Percentiles rank a stretch among this genome's conserved stretches.
Evolutionary conservation across 2,797 vertebrate genomes (phyloP).

Genomic region (Euthynnus affinis): DNA sequence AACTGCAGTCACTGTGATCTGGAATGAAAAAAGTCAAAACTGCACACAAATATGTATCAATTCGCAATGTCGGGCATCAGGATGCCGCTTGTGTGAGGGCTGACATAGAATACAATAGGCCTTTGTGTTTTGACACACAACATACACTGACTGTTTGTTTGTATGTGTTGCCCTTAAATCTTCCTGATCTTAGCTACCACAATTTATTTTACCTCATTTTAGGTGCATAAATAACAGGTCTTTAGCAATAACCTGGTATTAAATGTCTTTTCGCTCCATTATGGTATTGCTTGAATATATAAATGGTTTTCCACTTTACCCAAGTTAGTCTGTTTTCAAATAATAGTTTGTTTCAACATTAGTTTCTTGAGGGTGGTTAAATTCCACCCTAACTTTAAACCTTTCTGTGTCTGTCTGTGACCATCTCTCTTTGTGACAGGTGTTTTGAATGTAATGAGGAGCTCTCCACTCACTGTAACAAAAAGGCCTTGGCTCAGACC

Average conservation of each 20-base stretch:
- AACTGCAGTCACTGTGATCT: conserved; percentile 20
- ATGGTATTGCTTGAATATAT: neutral
- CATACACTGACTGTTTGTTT: neutral
- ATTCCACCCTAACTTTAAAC: conserved; percentile 15
- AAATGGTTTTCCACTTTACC: conserved; percentile 11
- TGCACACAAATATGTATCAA: conserved; percentile 10
- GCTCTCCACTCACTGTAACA: conserved; percentile 96
- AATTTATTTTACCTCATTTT: neutral
- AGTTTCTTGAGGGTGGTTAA: conserved; percentile 20
- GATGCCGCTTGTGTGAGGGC: neutral
- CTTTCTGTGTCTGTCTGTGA: conserved; percentile 33
- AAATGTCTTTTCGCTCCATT: neutral
- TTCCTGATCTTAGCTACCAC: conserved; percentile 4
- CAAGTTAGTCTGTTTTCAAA: conserved; percentile 1
- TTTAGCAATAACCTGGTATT: neutral
- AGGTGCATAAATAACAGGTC: neutral
- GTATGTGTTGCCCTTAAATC: neutral
- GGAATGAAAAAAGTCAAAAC: conserved; percentile 10
- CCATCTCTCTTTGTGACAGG: conserved; percentile 81
- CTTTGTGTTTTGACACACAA: neutral
- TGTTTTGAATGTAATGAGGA: conserved; percentile 99
- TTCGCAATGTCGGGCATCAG: neutral
- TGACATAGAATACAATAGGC: neutral
- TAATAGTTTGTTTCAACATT: conserved; percentile 24
- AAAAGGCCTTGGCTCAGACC: conserved; percentile 96